Base-by-base conservation (phyloP, 2,113 vertebrate species). In the Gambusia affinis region DNA sequence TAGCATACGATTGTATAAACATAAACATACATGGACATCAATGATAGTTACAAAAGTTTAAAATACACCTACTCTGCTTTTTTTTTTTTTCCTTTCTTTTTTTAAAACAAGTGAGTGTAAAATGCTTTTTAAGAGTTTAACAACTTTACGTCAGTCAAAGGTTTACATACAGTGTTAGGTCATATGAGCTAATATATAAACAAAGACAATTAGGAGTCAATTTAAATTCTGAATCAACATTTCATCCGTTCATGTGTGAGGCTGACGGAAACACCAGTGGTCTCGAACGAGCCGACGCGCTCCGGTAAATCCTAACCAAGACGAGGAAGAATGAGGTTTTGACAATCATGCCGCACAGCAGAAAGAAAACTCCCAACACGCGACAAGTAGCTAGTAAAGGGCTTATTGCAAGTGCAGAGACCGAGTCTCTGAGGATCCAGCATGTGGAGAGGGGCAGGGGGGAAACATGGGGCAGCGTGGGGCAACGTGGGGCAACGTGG, bases 1-100 rank as follows among this genome's bases (percentile, higher is more conserved):
- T 94, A 93, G 90, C 90, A 95, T 92, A 95, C 94, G 95, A 94
- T 92, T 92, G 88, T 95, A 93, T 95, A 95, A 92, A 94, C 93
- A 96, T 90, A 90, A 93, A 95, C 94, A 94, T 93, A 94, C 88
- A 88, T 91, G 91, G 88, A 94, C 88, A 91, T 91, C 89, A 89
- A 91, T 85, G 87, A 92, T 86, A 90, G 92, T 92, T 93, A 93
- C 90, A 91, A 84, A 79, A 88, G 89, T 92, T 92, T 93, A 91
- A 92, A 93, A 94, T 90, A 91, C 89, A 93, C 87, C 90, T 89
- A 93, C 87, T 84, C 86, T 79, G 24, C 51, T 57, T 57, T 57
- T 57, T 27, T 27, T 27, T 27, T 27, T n/a, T 57, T 57, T 7
- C 8, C 0, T 11, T 3, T 3, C 7, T 85, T 89, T 89, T 90